A percentile compares a stretch with the other conserved stretches of the same genome.
phyloP scores from a whole-genome alignment of 2,888 invertebrate genomes.

The Lepidocyrtinus sp. region DNA sequence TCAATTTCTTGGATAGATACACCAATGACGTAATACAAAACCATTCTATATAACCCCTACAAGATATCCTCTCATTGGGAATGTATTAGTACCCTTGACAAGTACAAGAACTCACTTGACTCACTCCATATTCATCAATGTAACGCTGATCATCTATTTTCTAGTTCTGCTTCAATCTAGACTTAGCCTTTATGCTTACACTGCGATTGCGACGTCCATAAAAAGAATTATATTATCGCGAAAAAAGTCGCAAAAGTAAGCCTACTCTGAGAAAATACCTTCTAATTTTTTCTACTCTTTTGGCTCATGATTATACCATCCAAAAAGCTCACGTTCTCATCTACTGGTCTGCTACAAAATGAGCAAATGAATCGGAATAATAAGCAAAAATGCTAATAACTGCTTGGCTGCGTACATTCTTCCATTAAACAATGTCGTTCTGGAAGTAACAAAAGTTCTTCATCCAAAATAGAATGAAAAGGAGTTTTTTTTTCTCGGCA shows the following conservation, averaged over 20 bases:
- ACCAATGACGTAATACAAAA: too few species aligned
- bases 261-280: constrained; percentile 7
- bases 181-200: background rate
- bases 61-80: too few species aligned
- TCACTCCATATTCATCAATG: constrained; percentile 46
- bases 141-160: constrained; percentile 28
- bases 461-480: constrained; percentile 13
- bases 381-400: constrained; percentile 54
- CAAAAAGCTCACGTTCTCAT: constrained; percentile 19
- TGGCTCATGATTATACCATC: constrained; percentile 32
- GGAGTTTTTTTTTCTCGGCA: background rate
- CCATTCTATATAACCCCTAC: too few species aligned
- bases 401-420: constrained; percentile 18
- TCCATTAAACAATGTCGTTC: constrained; percentile 10
- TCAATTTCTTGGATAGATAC: background rate
- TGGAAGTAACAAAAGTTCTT: background rate
- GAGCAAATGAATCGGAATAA: constrained; percentile 48
- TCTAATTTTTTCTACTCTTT: constrained; percentile 25
- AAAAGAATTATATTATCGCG: constrained; percentile 1
- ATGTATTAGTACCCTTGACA: constrained; percentile 56
- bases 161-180: constrained; percentile 12
- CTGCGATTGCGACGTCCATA: background rate
- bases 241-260: background rate
- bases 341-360: background rate
- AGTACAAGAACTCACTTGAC: constrained; percentile 55